These are phyloP conservation scores for Polydesmus complanatus DNA, from an alignment of 2,888 invertebrate species.

Conservation along the genomic window DNA sequence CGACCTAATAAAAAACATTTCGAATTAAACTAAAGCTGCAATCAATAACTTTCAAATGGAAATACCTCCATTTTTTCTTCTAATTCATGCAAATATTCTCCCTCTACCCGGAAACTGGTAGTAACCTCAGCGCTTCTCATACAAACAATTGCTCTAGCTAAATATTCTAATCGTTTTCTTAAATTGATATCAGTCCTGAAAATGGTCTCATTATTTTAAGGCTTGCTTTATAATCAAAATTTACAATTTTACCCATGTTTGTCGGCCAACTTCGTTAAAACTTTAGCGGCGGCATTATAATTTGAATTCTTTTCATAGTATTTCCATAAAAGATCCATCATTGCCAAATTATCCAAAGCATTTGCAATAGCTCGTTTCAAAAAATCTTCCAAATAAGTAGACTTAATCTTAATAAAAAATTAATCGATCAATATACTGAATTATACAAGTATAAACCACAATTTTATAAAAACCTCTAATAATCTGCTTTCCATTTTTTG, in stretches of 20 bases:
- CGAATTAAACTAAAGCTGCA: constrained; percentile 1
- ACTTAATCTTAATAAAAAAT: constrained; percentile 30
- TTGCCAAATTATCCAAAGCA: constrained; percentile 43
- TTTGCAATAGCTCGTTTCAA: constrained; percentile 37
- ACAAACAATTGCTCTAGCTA: constrained; percentile 88
- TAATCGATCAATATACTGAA: constrained; percentile 41
- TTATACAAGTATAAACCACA: constrained; percentile 41
- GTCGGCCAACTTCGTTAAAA: constrained; percentile 73
- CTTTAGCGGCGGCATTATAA: constrained; percentile 80
- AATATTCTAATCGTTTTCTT: constrained; percentile 69
- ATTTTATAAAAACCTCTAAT: constrained; percentile 30
- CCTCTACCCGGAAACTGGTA: constrained; percentile 47
- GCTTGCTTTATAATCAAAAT: background rate
- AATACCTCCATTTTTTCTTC: constrained; percentile 90
- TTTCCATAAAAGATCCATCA: constrained; percentile 83
- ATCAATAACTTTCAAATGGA: constrained; percentile 42
- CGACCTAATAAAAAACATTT: constrained; percentile 27
- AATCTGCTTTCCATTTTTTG: constrained; percentile 36
- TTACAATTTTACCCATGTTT: constrained; percentile 32
- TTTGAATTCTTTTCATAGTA: constrained; percentile 86
- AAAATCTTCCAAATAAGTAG: constrained; percentile 60
- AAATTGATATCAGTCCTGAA: constrained; percentile 57
- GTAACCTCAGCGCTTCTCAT: constrained; percentile 60
- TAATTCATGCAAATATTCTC: constrained; percentile 68
- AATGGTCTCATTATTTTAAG: constrained; percentile 17